Percentiles rank a stretch among this genome's conserved stretches.
Evolutionary conservation across 35 echinoderm and acorn worm genomes (phyloP).

Genomic region (Ptychodera flava): DNA sequence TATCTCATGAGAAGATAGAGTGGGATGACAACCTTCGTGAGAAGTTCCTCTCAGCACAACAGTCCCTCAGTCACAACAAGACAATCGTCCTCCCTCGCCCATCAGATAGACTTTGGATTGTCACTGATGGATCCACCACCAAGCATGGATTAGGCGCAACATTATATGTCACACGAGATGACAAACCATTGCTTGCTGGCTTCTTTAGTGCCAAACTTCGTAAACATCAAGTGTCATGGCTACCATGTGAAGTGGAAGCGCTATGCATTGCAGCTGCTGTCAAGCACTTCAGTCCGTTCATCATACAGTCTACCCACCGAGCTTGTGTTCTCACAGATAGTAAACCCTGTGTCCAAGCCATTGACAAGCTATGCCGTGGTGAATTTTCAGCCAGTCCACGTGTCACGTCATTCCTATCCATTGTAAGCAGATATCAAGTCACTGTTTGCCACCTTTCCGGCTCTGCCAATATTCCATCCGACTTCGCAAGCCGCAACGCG

Average conservation of each 20-base stretch:
- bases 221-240: conserved; percentile 21
- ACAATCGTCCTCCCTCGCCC: not conserved
- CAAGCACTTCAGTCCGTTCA: conserved; percentile 48
- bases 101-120: conserved; percentile 26
- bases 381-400: conserved; percentile 51
- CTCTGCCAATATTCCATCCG: conserved; percentile 46
- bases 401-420: conserved; percentile 60
- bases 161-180: conserved; percentile 26
- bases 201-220: conserved; percentile 41
- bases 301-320: conserved; percentile 40
- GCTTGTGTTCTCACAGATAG: conserved; percentile 44
- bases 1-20: not conserved
- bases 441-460: conserved; percentile 62
- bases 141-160: conserved; percentile 34
- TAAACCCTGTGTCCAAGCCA: conserved; percentile 64
- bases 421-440: conserved; percentile 31
- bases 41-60: not conserved
- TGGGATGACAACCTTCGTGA: not conserved
- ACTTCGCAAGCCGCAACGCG: conserved; percentile 61
- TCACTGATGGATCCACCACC: conserved; percentile 26
- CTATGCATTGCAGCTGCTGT: conserved; percentile 31
- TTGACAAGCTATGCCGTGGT: conserved; percentile 44
- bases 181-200: conserved; percentile 12
- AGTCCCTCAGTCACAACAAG: not conserved
- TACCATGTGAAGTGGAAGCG: conserved; percentile 41